phyloP scores from a whole-genome alignment of 2,797 vertebrate species.

The Cryptoblepharus egeriae region DNA sequence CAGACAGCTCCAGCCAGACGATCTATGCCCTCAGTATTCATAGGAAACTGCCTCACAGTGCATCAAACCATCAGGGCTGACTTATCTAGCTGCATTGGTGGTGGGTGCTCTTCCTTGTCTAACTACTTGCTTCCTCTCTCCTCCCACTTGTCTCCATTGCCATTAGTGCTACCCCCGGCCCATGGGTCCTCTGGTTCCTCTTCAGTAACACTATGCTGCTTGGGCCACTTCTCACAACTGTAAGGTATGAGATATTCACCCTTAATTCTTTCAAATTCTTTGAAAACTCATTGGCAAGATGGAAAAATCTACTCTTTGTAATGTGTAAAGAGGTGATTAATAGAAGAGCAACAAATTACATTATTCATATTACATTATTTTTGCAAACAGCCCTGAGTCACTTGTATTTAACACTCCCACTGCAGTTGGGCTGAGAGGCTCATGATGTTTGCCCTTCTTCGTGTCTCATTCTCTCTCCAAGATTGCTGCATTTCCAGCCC shows the following conservation, averaged over 20 bases:
- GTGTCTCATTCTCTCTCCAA: constrained; percentile 8
- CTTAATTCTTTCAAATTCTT: constrained; percentile 1
- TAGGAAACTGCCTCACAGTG: too few relatives aligned
- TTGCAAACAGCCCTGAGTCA: constrained; percentile 22
- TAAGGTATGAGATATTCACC: neutral
- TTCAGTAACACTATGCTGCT: neutral
- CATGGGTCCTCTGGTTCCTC: neutral
- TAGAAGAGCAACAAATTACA: constrained; percentile 28
- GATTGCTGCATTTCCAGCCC: neutral
- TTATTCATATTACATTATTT: constrained; percentile 18
- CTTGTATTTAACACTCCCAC: constrained; percentile 5
- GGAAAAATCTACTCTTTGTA: constrained; percentile 8
- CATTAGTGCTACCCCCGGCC: neutral
- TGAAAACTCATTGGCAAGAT: neutral
- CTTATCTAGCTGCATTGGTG: too few relatives aligned
- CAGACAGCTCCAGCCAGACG: too few relatives aligned
- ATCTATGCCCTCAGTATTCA: too few relatives aligned
- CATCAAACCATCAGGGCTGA: too few relatives aligned
- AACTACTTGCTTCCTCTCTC: too few relatives aligned
- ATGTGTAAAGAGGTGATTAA: constrained; percentile 23
- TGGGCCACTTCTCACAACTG: neutral
- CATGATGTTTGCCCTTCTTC: neutral
- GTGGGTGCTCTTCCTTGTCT: too few relatives aligned
- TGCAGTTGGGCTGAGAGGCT: neutral
- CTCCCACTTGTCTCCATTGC: too few relatives aligned